Percentiles rank a stretch among this genome's conserved stretches.
phyloP scores from a whole-genome alignment of 2,888 invertebrate genomes.

The Drosophila pseudotalamancana region DNA sequence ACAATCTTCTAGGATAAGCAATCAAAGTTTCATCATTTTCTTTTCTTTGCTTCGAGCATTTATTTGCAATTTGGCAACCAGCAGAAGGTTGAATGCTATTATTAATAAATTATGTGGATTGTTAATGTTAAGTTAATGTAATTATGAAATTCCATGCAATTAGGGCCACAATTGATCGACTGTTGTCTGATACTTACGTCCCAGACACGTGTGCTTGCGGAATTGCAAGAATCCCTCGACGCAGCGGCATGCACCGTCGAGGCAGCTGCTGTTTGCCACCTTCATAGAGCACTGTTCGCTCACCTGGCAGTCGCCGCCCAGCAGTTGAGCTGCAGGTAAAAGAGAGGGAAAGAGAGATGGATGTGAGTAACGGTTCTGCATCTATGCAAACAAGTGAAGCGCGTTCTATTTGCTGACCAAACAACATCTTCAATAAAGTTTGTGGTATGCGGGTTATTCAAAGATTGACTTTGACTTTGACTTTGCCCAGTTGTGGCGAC shows the following conservation, averaged over 20 bases:
- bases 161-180: slow-evolving; percentile 73
- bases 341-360: neutral
- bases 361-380: slow-evolving; percentile 45
- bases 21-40: slow-evolving; percentile 62
- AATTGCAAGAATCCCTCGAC: slow-evolving; percentile 93
- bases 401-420: slow-evolving; percentile 22
- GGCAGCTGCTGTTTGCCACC: slow-evolving; percentile 94
- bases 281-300: slow-evolving; percentile 94
- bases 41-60: slow-evolving; percentile 38
- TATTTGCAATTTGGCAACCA: slow-evolving; percentile 72
- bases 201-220: slow-evolving; percentile 94
- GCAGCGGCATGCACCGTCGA: slow-evolving; percentile 93
- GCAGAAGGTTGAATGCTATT: slow-evolving; percentile 42
- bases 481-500: slow-evolving; percentile 81
- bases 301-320: slow-evolving; percentile 92
- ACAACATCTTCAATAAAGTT: slow-evolving; percentile 16
- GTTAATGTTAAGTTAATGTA: slow-evolving; percentile 8
- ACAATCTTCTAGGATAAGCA: slow-evolving; percentile 64
- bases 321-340: slow-evolving; percentile 55
- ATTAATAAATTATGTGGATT: slow-evolving; percentile 17
- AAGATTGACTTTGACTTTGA: too few species aligned
- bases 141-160: slow-evolving; percentile 56
- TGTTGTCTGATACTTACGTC: slow-evolving; percentile 89
- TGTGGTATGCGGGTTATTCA: slow-evolving; percentile 50
- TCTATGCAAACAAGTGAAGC: slow-evolving; percentile 35